Conservation (phyloP, 2,113 vertebrate genomes). For the Callipepla californica region DNA sequence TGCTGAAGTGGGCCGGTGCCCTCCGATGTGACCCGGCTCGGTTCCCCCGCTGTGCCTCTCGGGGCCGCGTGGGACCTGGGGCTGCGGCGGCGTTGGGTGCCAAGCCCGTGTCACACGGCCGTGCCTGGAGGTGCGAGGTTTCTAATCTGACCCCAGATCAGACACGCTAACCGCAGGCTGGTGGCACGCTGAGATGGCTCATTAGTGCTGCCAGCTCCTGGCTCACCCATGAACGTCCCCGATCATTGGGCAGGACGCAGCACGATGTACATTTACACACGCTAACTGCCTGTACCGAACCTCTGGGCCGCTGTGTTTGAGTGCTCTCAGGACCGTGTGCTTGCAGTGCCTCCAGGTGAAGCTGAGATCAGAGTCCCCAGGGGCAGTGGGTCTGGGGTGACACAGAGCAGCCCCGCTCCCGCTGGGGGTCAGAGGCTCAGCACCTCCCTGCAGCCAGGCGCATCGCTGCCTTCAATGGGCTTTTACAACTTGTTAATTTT, state of each 20-base stretch:
- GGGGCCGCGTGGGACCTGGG: background rate
- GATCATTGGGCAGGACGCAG: slow-evolving; percentile 37
- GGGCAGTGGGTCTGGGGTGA: background rate
- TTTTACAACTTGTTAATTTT: slow-evolving; percentile 84
- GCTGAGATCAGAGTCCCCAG: background rate
- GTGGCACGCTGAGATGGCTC: background rate
- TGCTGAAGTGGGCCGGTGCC: slow-evolving; percentile 62
- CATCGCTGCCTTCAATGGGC: slow-evolving; percentile 79
- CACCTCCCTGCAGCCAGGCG: slow-evolving; percentile 58
- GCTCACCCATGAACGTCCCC: slow-evolving; percentile 12
- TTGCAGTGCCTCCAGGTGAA: background rate
- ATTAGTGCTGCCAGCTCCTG: slow-evolving; percentile 28
- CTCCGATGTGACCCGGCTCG: slow-evolving; percentile 47
- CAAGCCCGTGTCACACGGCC: background rate
- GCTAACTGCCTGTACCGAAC: background rate
- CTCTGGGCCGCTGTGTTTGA: background rate
- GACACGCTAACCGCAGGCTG: background rate
- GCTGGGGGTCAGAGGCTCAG: slow-evolving; percentile 16
- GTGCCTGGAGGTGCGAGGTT: background rate
- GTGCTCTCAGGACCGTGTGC: background rate
- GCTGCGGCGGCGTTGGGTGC: background rate
- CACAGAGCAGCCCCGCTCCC: background rate
- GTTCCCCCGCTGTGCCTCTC: slow-evolving; percentile 59
- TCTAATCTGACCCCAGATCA: slow-evolving; percentile 2
- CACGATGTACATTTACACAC: slow-evolving; percentile 52